Evolutionary conservation across 1,140 invertebrate species (phyloP).

Genomic region (Rhopalosiphum maidis): DNA sequence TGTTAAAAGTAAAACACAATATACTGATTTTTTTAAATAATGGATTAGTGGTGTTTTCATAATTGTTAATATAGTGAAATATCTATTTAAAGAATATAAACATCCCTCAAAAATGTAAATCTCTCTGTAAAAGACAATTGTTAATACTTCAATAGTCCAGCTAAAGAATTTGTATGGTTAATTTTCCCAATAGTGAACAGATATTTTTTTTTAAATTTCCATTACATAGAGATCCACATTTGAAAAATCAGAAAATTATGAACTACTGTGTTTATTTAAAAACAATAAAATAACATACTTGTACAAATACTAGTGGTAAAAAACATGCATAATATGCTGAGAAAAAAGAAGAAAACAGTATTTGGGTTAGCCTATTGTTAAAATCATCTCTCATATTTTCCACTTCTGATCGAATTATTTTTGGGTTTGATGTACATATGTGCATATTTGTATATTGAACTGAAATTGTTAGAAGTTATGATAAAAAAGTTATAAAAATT

Average conservation of each 20-base stretch:
- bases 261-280: neutral
- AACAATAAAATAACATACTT: constrained; percentile 67
- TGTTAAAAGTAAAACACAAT: neutral
- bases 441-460: constrained; percentile 64
- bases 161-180: neutral
- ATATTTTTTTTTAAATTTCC: neutral
- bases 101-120: neutral
- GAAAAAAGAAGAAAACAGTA: constrained; percentile 86
- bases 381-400: constrained; percentile 85
- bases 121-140: neutral
- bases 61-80: neutral
- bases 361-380: constrained; percentile 85
- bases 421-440: constrained; percentile 74
- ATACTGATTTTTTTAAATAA: neutral
- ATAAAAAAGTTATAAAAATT: neutral
- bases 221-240: neutral
- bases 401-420: constrained; percentile 82
- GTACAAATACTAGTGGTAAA: constrained; percentile 87
- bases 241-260: constrained; percentile 11
- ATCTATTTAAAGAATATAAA: neutral
- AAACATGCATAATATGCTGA: constrained; percentile 91
- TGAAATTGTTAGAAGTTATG: constrained; percentile 15
- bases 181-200: neutral
- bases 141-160: neutral
- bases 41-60: neutral